Percentiles rank a stretch among this genome's conserved stretches.
These are phyloP conservation scores for Phoeniculus purpureus DNA, from an alignment of 2,797 vertebrate genomes.

Conservation along the genomic window DNA sequence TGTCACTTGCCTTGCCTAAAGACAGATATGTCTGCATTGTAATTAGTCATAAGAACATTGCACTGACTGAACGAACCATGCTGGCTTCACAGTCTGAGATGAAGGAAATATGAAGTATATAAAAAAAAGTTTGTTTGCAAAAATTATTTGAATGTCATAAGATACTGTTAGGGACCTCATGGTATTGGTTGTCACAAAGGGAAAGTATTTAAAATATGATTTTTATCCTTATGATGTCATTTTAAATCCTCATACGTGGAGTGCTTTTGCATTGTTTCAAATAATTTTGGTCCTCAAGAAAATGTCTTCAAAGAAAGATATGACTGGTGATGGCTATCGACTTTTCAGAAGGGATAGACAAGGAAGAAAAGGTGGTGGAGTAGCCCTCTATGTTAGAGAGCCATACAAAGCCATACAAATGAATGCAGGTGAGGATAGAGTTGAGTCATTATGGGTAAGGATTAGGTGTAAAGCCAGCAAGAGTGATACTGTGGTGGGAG, in stretches of 20 bases:
- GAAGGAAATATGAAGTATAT: not conserved
- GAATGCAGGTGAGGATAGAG: too few species aligned
- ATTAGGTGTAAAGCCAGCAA: too few species aligned
- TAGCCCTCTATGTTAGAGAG: too few species aligned
- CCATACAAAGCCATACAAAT: too few species aligned
- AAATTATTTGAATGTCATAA: not conserved
- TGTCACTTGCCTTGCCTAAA: not conserved
- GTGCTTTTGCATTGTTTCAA: not conserved
- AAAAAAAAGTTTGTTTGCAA: not conserved
- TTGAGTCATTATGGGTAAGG: too few species aligned
- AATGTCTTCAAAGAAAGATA: not conserved
- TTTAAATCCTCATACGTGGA: not conserved
- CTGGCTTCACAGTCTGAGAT: not conserved
- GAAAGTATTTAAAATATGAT: not conserved
- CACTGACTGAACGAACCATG: not conserved
- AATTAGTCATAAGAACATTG: not conserved
- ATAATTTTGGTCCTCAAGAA: not conserved
- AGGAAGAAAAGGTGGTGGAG: too few species aligned
- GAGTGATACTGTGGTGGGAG: too few species aligned
- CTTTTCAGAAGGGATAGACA: too few species aligned
- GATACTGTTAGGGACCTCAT: not conserved
- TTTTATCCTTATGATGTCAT: not conserved
- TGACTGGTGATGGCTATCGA: not conserved
- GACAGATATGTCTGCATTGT: not conserved
- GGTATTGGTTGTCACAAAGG: not conserved